These are phyloP conservation scores for Fissipunctia ypsillon DNA, from an alignment of 2,888 invertebrate genomes.

Conservation along the genomic window DNA sequence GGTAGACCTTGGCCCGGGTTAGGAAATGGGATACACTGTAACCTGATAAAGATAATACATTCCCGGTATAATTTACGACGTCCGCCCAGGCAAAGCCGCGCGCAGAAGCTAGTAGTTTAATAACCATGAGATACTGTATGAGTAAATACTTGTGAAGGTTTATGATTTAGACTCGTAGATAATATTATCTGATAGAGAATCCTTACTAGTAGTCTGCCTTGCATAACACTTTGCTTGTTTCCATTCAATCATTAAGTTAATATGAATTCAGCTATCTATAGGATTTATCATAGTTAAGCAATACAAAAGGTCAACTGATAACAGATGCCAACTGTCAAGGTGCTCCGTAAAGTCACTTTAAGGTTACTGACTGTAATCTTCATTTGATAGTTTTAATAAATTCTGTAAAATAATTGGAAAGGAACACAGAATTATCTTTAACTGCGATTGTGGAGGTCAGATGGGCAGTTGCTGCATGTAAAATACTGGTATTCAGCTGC, in stretches of 20 bases:
- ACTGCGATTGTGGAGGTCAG: background rate
- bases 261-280: conserved; percentile 24
- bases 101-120: background rate
- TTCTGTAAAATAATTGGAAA: background rate
- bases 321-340: conserved; percentile 25
- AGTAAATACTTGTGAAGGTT: background rate
- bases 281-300: conserved; percentile 26
- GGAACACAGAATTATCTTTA: background rate
- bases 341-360: conserved; percentile 51
- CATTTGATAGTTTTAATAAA: background rate
- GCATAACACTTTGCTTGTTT: conserved; percentile 20
- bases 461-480: background rate
- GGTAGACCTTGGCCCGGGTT: background rate
- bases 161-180: background rate
- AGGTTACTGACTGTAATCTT: conserved; percentile 43
- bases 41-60: too few species aligned
- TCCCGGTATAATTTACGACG: too few species aligned
- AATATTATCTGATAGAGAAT: background rate
- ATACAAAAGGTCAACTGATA: conserved; percentile 49
- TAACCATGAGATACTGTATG: background rate
- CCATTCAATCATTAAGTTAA: conserved; percentile 11
- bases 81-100: background rate
- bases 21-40: too few species aligned
- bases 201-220: background rate
- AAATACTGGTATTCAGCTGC: background rate